Evolutionary conservation across 2,797 vertebrate species (phyloP).

Genomic region (Spinibarbus caldwelli): DNA sequence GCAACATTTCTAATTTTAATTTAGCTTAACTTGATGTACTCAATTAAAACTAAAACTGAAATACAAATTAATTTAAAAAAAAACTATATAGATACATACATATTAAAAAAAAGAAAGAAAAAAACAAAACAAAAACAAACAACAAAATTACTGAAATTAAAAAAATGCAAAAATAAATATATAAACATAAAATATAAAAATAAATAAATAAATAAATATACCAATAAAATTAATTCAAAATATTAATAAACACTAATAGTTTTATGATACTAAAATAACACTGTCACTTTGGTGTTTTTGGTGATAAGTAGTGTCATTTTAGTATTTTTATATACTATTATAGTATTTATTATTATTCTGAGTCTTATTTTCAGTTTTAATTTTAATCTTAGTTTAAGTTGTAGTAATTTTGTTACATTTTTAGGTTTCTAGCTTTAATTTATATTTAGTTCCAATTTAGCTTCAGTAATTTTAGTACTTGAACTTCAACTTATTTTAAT

Average conservation of each 20-base stretch:
- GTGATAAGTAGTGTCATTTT: neutral
- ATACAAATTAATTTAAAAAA: neutral
- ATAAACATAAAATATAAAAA: no score
- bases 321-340: neutral
- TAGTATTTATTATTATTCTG: neutral
- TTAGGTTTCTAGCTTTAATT: neutral
- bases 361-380: neutral
- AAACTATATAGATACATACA: no score
- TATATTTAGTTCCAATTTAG: neutral
- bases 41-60: neutral
- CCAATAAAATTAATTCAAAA: no score
- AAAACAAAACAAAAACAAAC: neutral
- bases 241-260: neutral
- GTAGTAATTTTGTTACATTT: neutral
- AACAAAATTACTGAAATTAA: neutral
- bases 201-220: no score
- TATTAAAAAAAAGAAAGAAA: no score
- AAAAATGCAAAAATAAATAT: neutral
- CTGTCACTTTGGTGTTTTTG: neutral
- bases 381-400: neutral
- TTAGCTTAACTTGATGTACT: neutral
- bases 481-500: neutral
- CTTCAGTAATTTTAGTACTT: neutral
- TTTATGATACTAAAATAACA: neutral
- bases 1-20: neutral